These are phyloP conservation scores for Epizoanthus illoricatus DNA, from an alignment of 92 coral and sea anemone species.

Conservation along the genomic window DNA sequence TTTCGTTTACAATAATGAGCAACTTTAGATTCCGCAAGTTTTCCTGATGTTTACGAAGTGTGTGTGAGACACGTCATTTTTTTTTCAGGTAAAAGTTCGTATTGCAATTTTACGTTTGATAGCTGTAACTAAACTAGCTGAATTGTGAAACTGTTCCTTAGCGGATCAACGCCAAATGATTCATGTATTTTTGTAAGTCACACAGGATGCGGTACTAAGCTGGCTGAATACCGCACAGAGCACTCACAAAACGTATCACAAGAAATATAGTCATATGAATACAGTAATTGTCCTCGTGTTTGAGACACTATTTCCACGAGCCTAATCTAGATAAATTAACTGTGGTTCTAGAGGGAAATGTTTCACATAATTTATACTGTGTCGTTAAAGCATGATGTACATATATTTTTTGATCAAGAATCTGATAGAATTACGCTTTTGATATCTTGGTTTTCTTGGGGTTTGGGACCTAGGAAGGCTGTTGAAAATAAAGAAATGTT, in stretches of 20 bases:
- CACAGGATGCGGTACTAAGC: too few species aligned
- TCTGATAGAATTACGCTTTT: background rate
- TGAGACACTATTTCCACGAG: background rate
- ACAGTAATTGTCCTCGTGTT: background rate
- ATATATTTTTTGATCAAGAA: slow-evolving; percentile 13
- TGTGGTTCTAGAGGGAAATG: background rate
- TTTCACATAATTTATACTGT: background rate
- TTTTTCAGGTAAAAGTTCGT: too few species aligned
- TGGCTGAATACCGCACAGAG: background rate
- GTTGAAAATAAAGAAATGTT: too few species aligned
- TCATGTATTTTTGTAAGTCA: too few species aligned
- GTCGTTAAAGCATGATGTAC: background rate
- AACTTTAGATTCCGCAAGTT: too few species aligned
- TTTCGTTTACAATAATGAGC: background rate
- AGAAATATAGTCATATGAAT: background rate
- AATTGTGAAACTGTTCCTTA: too few species aligned
- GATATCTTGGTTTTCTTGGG: background rate
- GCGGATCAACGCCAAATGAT: too few species aligned
- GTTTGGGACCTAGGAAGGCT: background rate
- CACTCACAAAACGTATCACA: background rate
- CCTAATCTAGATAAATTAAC: background rate
- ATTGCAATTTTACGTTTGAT: too few species aligned
- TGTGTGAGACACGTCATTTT: too few species aligned
- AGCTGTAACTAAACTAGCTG: too few species aligned
- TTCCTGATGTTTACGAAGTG: background rate